Percentiles rank a stretch among this genome's conserved stretches.
phyloP scores from a whole-genome alignment of 1,140 invertebrate species.

The Penaeus chinensis region DNA sequence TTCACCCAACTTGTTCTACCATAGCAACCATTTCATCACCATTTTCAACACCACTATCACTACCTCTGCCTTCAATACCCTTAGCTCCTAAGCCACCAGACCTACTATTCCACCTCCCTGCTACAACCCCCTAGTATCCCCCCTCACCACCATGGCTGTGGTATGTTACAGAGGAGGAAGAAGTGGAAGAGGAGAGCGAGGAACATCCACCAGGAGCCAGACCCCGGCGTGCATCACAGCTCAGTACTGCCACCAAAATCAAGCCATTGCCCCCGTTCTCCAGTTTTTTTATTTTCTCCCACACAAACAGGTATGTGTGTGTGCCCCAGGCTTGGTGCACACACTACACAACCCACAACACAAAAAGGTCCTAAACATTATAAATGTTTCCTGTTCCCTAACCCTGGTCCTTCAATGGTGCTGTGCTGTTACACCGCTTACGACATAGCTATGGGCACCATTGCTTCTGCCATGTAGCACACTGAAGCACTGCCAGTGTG shows the following conservation, averaged over 20 bases:
- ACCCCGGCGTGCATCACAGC: constrained; percentile 84
- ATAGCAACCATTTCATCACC: too few species aligned
- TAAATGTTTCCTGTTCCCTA: not conserved
- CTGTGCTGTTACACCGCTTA: too few species aligned
- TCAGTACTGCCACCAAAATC: constrained; percentile 72
- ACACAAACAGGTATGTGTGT: constrained; percentile 68
- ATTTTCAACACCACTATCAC: too few species aligned
- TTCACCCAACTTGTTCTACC: too few species aligned
- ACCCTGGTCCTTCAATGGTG: not conserved
- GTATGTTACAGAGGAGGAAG: constrained; percentile 65
- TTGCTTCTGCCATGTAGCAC: too few species aligned
- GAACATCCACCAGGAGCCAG: constrained; percentile 77
- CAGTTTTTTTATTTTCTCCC: constrained; percentile 75
- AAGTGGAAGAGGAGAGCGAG: constrained; percentile 73
- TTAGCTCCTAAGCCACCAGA: too few species aligned
- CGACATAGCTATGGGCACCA: too few species aligned
- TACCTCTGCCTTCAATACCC: too few species aligned
- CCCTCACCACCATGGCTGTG: constrained; percentile 51
- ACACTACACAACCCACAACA: not conserved
- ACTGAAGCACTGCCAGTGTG: too few species aligned
- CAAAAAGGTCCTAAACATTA: not conserved
- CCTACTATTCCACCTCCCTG: not conserved
- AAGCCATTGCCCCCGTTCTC: constrained; percentile 77
- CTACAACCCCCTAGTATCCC: not conserved
- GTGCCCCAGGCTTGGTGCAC: not conserved